Percentiles rank a stretch among this genome's conserved stretches.
Evolutionary conservation across 2,113 vertebrate genomes (phyloP).

Genomic region (Chunga burmeisteri): DNA sequence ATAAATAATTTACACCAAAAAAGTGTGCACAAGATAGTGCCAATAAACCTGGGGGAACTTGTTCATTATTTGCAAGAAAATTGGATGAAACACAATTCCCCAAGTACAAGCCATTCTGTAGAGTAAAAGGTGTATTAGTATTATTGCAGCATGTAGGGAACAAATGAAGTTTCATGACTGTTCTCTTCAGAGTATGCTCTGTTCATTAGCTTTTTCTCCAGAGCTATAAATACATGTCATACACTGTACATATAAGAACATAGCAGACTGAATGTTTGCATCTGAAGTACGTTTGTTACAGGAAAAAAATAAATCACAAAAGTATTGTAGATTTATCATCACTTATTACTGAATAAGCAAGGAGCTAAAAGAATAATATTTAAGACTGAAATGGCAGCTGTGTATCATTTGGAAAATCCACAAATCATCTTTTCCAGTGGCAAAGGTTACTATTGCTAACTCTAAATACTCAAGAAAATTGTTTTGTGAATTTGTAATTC

Average conservation of each 20-base stretch:
- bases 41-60: slow-evolving; percentile 69
- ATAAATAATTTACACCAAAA: slow-evolving; percentile 80
- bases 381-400: not conserved
- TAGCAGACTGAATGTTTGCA: not conserved
- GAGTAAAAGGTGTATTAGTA: slow-evolving; percentile 39
- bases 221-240: not conserved
- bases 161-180: slow-evolving; percentile 26
- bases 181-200: not conserved
- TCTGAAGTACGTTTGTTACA: not conserved
- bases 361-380: not conserved
- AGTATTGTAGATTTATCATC: not conserved
- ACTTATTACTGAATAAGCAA: not conserved
- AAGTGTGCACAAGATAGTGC: slow-evolving; percentile 62
- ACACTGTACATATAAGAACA: not conserved
- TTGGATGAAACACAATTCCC: slow-evolving; percentile 69
- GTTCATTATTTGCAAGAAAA: slow-evolving; percentile 75
- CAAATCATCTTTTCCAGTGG: not conserved
- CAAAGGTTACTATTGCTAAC: not conserved
- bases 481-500: not conserved
- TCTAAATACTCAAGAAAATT: not conserved
- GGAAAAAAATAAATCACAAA: not conserved
- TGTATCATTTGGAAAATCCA: not conserved
- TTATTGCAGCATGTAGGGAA: not conserved
- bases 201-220: not conserved
- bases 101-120: slow-evolving; percentile 37